These are phyloP conservation scores for Papilio protenor DNA, from an alignment of 2,888 invertebrate species.

Conservation along the genomic window DNA sequence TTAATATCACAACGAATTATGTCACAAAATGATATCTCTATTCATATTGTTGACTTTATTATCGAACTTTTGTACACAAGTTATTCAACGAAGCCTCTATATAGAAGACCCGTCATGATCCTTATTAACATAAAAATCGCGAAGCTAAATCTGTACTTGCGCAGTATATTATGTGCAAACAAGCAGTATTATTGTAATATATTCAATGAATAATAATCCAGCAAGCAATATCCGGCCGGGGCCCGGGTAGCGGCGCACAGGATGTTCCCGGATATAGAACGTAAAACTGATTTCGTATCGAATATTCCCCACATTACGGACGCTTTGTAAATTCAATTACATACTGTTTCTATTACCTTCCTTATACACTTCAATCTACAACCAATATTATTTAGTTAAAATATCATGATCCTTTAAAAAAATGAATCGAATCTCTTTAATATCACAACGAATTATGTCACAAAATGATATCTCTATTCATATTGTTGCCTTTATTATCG, in stretches of 20 bases:
- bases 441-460: neutral
- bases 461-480: neutral
- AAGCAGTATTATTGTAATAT: slow-evolving; percentile 26
- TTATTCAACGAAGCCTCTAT: neutral
- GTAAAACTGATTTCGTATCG: slow-evolving; percentile 33
- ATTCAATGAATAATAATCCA: slow-evolving; percentile 40
- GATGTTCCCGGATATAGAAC: slow-evolving; percentile 40
- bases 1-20: neutral
- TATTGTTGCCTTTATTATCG: neutral
- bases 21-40: neutral
- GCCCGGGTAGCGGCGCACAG: slow-evolving; percentile 26
- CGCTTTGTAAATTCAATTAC: slow-evolving; percentile 26
- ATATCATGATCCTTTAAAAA: neutral
- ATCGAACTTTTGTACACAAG: neutral
- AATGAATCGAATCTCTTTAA: neutral
- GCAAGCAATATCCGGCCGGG: slow-evolving; percentile 36
- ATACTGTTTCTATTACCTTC: slow-evolving; percentile 7
- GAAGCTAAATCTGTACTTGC: neutral
- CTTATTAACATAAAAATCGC: slow-evolving; percentile 6
- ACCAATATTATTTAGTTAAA: neutral
- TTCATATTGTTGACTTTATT: neutral
- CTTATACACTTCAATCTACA: neutral
- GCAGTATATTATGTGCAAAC: slow-evolving; percentile 20
- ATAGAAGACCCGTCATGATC: neutral
- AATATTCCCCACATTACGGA: slow-evolving; percentile 28